phyloP scores from a whole-genome alignment of 2,797 vertebrate genomes.

The Huso huso region DNA sequence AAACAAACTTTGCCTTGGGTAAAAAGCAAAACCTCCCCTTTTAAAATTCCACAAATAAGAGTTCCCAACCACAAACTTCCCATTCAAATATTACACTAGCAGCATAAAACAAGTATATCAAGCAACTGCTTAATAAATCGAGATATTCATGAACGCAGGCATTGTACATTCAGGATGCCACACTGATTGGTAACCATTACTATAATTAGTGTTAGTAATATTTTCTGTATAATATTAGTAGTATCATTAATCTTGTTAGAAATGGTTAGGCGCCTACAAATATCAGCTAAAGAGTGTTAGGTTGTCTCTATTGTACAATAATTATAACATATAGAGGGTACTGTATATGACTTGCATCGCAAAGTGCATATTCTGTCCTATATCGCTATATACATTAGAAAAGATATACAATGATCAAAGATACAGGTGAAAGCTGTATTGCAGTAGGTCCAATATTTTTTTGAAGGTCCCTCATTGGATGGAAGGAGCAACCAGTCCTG shows the following conservation, averaged over 20 bases:
- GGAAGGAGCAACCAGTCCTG: not conserved
- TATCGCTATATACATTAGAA: conserved; percentile 28
- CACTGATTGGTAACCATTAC: not conserved
- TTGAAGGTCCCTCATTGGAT: too few species aligned
- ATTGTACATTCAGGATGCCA: conserved; percentile 14
- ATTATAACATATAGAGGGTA: conserved; percentile 2
- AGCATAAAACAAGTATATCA: conserved; percentile 42
- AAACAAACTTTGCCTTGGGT: conserved; percentile 42
- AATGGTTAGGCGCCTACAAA: conserved; percentile 20
- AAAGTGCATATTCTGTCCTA: conserved; percentile 27
- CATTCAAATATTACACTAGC: conserved; percentile 33
- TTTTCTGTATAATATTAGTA: conserved; percentile 16
- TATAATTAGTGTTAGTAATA: conserved; percentile 37
- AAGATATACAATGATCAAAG: not conserved
- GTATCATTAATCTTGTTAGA: conserved; percentile 15
- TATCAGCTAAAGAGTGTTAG: conserved; percentile 3
- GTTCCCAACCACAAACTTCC: conserved; percentile 22
- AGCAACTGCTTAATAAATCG: conserved; percentile 42
- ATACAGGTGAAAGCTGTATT: not conserved
- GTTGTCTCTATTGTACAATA: not conserved
- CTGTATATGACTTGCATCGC: conserved; percentile 18
- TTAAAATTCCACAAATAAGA: conserved; percentile 34
- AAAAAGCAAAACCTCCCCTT: conserved; percentile 30
- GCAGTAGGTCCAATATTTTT: too few species aligned
- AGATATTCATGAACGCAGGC: conserved; percentile 25